A percentile compares a stretch with the other conserved stretches of the same genome.
Conservation (phyloP, 2,113 vertebrate genomes). For the Cyphomyrus plagiostoma region DNA sequence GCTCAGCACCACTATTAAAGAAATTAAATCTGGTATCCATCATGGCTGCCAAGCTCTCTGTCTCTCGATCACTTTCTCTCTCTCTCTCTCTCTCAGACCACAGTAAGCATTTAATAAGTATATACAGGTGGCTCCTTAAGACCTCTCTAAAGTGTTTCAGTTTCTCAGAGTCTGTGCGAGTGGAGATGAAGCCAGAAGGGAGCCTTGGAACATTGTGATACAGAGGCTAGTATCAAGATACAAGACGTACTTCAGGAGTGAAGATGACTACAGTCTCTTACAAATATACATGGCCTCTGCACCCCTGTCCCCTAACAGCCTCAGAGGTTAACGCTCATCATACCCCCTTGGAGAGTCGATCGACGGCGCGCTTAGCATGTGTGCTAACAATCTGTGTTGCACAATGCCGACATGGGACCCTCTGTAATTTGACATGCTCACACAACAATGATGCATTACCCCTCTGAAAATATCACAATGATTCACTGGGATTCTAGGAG, state of each 20-base stretch:
- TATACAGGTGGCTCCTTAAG: neutral
- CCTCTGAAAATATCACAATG: slow-evolving; percentile 16
- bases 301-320: neutral
- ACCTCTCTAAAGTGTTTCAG: neutral
- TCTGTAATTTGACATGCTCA: slow-evolving; percentile 26
- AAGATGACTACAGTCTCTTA: neutral
- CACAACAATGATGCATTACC: neutral
- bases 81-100: neutral
- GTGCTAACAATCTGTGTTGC: neutral
- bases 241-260: neutral
- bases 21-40: neutral
- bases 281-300: neutral
- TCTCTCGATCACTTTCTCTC: neutral
- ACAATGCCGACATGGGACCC: neutral
- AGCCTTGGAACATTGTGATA: neutral
- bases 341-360: neutral
- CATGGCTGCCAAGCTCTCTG: neutral
- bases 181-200: neutral
- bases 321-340: neutral
- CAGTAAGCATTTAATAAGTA: neutral
- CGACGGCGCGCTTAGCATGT: neutral
- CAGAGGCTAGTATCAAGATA: neutral
- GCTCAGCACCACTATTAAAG: neutral
- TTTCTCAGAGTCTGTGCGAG: neutral
- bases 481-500: neutral